Base-by-base conservation (phyloP, 2,888 invertebrate species). In the Acronicta psi region DNA sequence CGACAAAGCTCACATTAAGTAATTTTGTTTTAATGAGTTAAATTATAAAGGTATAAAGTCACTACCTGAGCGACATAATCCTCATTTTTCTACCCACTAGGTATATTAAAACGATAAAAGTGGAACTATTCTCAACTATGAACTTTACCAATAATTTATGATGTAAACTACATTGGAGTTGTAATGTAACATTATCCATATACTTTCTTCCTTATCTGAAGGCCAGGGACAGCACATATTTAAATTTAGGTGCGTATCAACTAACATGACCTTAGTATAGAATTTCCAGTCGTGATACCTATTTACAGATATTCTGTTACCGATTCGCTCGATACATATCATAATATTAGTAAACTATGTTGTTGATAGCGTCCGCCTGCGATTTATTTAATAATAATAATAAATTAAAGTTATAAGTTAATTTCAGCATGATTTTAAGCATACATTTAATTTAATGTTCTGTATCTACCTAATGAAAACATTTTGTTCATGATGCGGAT, bases 241-340 rank as follows among this genome's bases (percentile, higher is more conserved):
- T 34, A 59, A 63, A 57, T 50, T 58, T 57, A 68, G 46, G 14
- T 55, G 50, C 38, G 31, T 68, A 75, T 73, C 69, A 58, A 49
- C 51, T 51, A 59, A 66, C 52, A 54, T 70, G 77, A 69, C 75
- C 73, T 66, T 59, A 51, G 55, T 69, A 65, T 66, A 63, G 45
- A 58, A 65, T 70, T 64, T 63, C 67, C 52, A 42, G 29, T 59
- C 31, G 5, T 41, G 54, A 72, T 65, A 64, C 29, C 29, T 49
- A 45, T 41, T 36, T 25, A 25, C 52, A 38, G 25, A 50, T 11
- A 62, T 23, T 55, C 18, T 23, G 13, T 51, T 47, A 44, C 56
- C 16, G 38, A 16, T 17, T 50, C 20, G 13, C 16, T 38, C 43
- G 7, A 17, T 29, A 34, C 36, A n/a, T 29, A n/a, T n/a, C n/a